Percentiles rank a stretch among this genome's conserved stretches.
Conservation (phyloP, 1,140 invertebrate species). For the Temnothorax longispinosus region DNA sequence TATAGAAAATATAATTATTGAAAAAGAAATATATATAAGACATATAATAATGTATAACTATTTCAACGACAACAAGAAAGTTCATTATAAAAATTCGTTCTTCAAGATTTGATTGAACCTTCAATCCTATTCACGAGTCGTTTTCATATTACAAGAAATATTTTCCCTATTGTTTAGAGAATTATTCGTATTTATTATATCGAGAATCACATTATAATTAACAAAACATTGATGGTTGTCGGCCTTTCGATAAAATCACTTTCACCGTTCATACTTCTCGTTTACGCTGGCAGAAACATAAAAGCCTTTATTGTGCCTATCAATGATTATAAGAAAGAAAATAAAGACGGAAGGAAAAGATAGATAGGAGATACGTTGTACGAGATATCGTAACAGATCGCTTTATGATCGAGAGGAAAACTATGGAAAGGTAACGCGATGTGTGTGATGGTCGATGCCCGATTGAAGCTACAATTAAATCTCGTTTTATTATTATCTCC, state of each 20-base stretch:
- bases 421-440: conserved; percentile 1
- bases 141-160: not conserved
- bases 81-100: not conserved
- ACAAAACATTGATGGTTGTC: conserved; percentile 26
- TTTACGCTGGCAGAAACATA: conserved; percentile 76
- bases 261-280: conserved; percentile 56
- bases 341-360: not conserved
- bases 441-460: not conserved
- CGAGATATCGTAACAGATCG: conserved; percentile 22
- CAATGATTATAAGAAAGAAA: conserved; percentile 56
- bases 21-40: not conserved
- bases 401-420: conserved; percentile 7
- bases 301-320: conserved; percentile 81
- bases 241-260: conserved; percentile 25
- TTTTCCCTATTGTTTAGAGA: conserved; percentile 17
- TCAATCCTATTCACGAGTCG: not conserved
- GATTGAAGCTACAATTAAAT: conserved; percentile 36
- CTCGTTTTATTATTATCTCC: not conserved
- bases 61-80: not conserved
- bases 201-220: conserved; percentile 36
- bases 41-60: not conserved
- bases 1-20: not conserved
- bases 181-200: conserved; percentile 28
- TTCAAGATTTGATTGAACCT: not conserved
- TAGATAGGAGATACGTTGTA: conserved; percentile 16